Evolutionary conservation across 2,797 vertebrate species (phyloP).

Genomic region (Chelidonichthys spinosus): DNA sequence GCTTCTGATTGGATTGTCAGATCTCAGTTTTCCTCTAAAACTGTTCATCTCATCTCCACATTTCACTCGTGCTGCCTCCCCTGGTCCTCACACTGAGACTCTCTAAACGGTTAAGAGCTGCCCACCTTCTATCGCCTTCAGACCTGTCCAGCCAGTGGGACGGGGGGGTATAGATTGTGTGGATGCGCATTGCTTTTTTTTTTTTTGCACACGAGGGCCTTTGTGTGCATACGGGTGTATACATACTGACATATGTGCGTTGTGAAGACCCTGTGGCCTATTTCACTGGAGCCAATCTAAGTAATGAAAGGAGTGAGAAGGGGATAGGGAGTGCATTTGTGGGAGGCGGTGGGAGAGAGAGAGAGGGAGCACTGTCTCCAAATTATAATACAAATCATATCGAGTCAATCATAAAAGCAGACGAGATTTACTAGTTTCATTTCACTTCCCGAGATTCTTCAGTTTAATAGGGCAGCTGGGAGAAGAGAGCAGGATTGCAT

Average conservation of each 20-base stretch:
- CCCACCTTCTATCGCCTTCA: conserved; percentile 24
- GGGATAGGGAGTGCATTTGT: conserved; percentile 62
- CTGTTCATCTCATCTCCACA: conserved; percentile 56
- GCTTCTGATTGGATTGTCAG: conserved; percentile 74
- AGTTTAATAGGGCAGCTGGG: conserved; percentile 84
- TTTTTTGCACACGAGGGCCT: conserved; percentile 2
- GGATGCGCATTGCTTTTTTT: neutral
- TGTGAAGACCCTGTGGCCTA: conserved; percentile 60
- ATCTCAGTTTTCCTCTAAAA: conserved; percentile 65
- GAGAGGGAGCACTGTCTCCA: conserved; percentile 74
- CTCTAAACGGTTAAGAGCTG: conserved; percentile 28
- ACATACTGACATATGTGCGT: conserved; percentile 47
- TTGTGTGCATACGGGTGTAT: conserved; percentile 16
- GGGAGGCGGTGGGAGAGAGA: conserved; percentile 60
- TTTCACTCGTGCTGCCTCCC: conserved; percentile 44
- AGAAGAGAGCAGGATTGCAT: conserved; percentile 71
- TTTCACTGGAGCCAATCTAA: conserved; percentile 78
- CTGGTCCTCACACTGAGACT: conserved; percentile 29
- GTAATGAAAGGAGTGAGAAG: conserved; percentile 78
- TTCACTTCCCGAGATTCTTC: conserved; percentile 83
- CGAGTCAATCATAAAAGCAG: conserved; percentile 85
- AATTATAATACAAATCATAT: conserved; percentile 87
- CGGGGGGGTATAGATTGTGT: neutral
- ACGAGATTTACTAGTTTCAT: conserved; percentile 85
- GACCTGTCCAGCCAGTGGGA: conserved; percentile 5